phyloP scores from a whole-genome alignment of 2,797 vertebrate genomes.

The Sarcophilus harrisii region DNA sequence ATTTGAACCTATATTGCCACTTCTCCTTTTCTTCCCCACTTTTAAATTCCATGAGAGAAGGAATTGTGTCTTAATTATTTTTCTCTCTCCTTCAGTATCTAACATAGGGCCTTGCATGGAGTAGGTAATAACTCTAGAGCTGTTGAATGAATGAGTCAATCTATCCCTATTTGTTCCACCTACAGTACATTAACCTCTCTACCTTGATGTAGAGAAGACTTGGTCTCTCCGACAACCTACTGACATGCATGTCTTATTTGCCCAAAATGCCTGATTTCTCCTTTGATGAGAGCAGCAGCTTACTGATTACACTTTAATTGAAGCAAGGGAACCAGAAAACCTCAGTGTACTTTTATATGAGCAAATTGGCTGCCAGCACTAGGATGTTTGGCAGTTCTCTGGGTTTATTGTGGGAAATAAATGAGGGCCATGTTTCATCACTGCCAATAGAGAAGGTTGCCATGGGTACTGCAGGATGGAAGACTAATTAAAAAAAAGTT shows the following conservation, averaged over 20 bases:
- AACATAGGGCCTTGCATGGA: neutral
- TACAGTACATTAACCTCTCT: neutral
- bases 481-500: neutral
- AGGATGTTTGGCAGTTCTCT: neutral
- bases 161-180: neutral
- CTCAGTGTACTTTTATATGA: neutral
- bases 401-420: neutral
- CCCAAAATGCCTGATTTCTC: neutral
- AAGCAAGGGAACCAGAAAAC: neutral
- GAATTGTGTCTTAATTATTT: neutral
- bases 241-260: neutral
- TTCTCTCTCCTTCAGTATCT: neutral
- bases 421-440: neutral
- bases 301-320: neutral
- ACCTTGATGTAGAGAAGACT: neutral
- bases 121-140: neutral
- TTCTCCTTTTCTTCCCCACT: neutral
- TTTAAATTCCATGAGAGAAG: neutral
- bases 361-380: neutral
- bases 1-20: neutral
- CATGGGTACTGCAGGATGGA: neutral
- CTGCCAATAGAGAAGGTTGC: neutral
- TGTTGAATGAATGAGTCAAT: neutral
- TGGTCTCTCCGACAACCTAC: neutral
- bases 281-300: neutral